Conservation (phyloP, 2,113 vertebrate species). For the Micromys minutus region DNA sequence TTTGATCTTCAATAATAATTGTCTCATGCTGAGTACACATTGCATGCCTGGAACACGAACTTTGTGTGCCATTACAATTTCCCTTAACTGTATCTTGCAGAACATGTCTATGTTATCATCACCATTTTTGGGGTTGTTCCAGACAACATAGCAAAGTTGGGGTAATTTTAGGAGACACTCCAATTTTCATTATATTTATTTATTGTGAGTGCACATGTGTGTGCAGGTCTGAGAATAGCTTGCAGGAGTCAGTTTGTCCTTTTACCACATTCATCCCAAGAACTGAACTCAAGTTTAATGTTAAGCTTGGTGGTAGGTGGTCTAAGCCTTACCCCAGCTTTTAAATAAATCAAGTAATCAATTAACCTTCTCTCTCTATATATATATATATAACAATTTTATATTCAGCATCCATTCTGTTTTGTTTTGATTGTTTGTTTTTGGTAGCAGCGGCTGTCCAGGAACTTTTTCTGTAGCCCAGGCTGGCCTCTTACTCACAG, state of each 20-base stretch:
- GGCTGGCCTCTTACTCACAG: not conserved
- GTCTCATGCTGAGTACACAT: not conserved
- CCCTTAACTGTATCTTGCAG: not conserved
- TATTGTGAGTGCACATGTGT: not conserved
- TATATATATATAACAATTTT: conserved; percentile 26
- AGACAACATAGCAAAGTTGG: not conserved
- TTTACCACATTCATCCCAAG: no score
- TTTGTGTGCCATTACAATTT: not conserved
- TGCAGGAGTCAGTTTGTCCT: not conserved
- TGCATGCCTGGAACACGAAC: not conserved
- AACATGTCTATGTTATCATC: not conserved
- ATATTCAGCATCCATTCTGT: not conserved
- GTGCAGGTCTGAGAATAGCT: not conserved
- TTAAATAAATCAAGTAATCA: conserved; percentile 18
- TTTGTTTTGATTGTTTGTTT: not conserved
- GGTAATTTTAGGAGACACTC: not conserved
- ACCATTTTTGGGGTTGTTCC: not conserved
- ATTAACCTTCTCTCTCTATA: not conserved
- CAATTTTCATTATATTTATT: not conserved
- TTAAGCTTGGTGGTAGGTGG: not conserved
- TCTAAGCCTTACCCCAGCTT: not conserved
- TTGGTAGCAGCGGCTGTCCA: not conserved
- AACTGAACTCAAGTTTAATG: not conserved
- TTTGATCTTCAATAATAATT: conserved; percentile 51
- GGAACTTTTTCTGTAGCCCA: not conserved